Evolutionary conservation across 64 coral and sea anemone species (phyloP).

Genomic region (Porites australiensis): DNA sequence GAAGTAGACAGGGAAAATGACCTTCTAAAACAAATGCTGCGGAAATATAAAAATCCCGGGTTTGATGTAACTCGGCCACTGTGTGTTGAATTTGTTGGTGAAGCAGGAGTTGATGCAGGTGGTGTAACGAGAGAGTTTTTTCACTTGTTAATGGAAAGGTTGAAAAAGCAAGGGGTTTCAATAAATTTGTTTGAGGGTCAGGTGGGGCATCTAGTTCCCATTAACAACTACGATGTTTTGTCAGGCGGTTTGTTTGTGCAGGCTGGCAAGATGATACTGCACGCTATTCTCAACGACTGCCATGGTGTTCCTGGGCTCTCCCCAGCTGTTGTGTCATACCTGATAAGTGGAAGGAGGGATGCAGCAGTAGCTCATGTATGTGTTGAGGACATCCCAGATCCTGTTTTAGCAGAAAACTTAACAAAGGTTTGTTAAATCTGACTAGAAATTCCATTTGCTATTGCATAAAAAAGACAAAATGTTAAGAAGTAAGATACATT

Average conservation of each 20-base stretch:
- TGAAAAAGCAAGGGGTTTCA: neutral
- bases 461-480: no score
- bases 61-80: no score
- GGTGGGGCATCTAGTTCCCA: neutral
- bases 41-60: no score
- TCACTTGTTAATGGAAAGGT: slow-evolving; percentile 11
- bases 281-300: neutral
- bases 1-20: no score
- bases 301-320: neutral
- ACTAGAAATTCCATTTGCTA: no score
- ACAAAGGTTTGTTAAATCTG: no score
- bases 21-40: no score
- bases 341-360: neutral
- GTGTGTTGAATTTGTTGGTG: slow-evolving; percentile 16
- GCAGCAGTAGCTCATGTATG: neutral
- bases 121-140: slow-evolving; percentile 3
- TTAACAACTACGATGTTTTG: neutral
- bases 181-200: slow-evolving; percentile 10
- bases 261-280: slow-evolving; percentile 14
- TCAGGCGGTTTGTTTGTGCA: neutral
- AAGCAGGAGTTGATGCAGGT: slow-evolving; percentile 34
- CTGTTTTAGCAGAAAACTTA: no score
- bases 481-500: no score
- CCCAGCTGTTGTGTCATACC: neutral
- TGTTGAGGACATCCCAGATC: slow-evolving; percentile 9